Base-by-base conservation (phyloP, 37 sponge, comb jelly and placozoan genomes). In the Oopsacas minuta region DNA sequence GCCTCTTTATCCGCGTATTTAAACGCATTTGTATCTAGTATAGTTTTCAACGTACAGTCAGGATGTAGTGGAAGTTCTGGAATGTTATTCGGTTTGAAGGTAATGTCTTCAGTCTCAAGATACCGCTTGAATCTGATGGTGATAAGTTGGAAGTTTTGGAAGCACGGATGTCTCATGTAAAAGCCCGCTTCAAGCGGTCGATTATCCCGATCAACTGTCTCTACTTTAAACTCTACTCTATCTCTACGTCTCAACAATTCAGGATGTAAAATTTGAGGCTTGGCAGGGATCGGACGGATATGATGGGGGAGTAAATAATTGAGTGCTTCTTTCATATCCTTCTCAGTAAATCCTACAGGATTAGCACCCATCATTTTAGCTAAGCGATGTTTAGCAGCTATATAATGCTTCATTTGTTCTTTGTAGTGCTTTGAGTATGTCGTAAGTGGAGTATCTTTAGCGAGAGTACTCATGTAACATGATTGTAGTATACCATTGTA, bases 321-420 rank as follows among this genome's bases (percentile, higher is more conserved):
- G 23, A 94, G 84, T 1, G 95, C 91, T 36, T 86, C 39, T 37
- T 85, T 37, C 20, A 94, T 84, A 82, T 92, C 91, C 15, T 83
- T 17, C 0, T 92, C 89, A 46, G 89, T 81, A 37, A 94, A 88
- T 1, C 53, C 84, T 1, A 85, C 86, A 3, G 91, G 87, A 52
- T 90, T 82, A 22, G 17, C 37, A 0, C 87, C 91, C 95, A 94
- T 94, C 84, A 92, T 87, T 17, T 84, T 52, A 28, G 95, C 95
- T 51, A 94, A 38, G 53, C 53, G 83, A n/a, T 37, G 52, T 36
- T 52, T 36, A 5, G 90, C 87, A 34, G 36, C 17, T 8, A 86
- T 81, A 32, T 82, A 88, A 0, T 49, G 23, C 23, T 86, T 38
- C 3, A 89, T 10, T 86, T 92, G 87, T 25, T 46, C 81, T 82